phyloP scores from a whole-genome alignment of 2,113 vertebrate genomes.

The Bungarus multicinctus region DNA sequence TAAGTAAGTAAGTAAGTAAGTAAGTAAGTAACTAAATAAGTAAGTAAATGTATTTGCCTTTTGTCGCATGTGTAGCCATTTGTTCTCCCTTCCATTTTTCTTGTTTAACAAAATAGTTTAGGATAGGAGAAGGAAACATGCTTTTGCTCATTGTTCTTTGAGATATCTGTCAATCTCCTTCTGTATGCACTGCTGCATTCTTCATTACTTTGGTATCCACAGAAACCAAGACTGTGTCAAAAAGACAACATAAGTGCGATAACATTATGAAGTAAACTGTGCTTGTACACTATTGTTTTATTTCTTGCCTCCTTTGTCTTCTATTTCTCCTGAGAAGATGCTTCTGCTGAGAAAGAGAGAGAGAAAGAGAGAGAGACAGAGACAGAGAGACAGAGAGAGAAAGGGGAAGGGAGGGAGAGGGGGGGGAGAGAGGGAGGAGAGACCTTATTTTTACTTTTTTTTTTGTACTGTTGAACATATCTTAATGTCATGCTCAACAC shows the following conservation, averaged over 20 bases:
- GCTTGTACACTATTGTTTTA: not conserved
- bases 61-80: not conserved
- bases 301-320: not conserved
- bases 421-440: not conserved
- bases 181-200: not conserved
- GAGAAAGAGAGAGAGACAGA: no score
- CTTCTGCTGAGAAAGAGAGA: not conserved
- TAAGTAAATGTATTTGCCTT: not conserved
- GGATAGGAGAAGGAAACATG: not conserved
- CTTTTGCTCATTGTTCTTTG: not conserved
- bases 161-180: not conserved
- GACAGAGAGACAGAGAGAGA: accelerated
- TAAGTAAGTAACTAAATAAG: not conserved
- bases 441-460: slow-evolving; percentile 4
- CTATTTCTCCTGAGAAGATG: not conserved
- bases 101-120: not conserved
- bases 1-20: not conserved
- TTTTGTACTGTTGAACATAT: not conserved
- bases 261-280: not conserved
- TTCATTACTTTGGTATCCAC: not conserved
- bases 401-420: no score
- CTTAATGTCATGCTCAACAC: slow-evolving; percentile 22
- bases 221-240: not conserved
- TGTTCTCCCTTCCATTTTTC: not conserved
- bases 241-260: not conserved